A percentile compares a stretch with the other conserved stretches of the same genome.
These are phyloP conservation scores for Dicerorhinus sumatrensis DNA, from an alignment of 2,113 vertebrate genomes.

Conservation along the genomic window DNA sequence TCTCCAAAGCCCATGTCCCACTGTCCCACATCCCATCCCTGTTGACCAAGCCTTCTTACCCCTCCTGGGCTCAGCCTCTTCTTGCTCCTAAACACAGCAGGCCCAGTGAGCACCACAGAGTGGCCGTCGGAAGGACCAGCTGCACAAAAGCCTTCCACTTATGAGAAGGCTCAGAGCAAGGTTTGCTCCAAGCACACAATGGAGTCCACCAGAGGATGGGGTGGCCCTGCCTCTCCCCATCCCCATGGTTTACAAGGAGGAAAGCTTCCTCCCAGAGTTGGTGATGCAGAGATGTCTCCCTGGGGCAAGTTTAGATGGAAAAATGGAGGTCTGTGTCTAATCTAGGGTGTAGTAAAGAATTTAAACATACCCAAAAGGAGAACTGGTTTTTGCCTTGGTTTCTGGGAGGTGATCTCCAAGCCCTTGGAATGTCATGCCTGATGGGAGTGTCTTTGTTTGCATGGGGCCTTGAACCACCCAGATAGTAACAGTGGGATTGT, in stretches of 20 bases:
- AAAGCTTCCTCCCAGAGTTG: background rate
- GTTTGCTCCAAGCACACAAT: accelerated
- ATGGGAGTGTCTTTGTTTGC: conserved; percentile 1
- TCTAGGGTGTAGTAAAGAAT: background rate
- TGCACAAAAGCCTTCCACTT: background rate
- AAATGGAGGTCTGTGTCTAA: background rate
- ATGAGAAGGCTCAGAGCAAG: background rate
- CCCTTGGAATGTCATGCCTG: background rate
- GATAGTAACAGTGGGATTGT: background rate
- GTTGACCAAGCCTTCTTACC: background rate
- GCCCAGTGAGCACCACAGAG: accelerated
- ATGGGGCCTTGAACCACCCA: background rate
- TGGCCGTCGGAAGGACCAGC: background rate
- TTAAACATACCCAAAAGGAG: background rate
- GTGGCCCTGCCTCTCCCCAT: background rate
- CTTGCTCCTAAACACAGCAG: too few species aligned
- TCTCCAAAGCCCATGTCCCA: background rate
- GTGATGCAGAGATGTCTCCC: background rate
- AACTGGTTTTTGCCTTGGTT: conserved; percentile 1
- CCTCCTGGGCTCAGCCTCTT: background rate
- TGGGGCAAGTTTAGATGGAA: background rate
- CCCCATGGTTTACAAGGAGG: background rate
- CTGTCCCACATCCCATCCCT: too few species aligned
- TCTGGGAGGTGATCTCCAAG: background rate
- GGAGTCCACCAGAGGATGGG: accelerated